Evolutionary conservation across 92 coral and sea anemone species (phyloP).

Genomic region (Chrysogorgia sp.): DNA sequence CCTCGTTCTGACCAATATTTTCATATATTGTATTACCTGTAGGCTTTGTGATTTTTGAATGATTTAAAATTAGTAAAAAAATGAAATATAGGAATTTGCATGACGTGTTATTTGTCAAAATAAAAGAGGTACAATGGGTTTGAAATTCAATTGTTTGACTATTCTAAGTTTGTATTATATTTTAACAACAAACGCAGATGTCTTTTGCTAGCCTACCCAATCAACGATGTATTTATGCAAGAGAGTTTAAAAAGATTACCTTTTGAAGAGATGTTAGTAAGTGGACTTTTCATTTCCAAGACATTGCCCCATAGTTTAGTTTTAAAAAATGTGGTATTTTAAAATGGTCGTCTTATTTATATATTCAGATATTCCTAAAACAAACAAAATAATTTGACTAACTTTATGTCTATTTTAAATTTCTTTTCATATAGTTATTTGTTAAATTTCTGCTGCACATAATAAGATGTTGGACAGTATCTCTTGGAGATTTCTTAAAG

Average conservation of each 20-base stretch:
- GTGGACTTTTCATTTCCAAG: too few relatives aligned
- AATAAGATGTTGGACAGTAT: slow-evolving; percentile 22
- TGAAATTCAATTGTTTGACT: too few relatives aligned
- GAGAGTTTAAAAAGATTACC: slow-evolving; percentile 67
- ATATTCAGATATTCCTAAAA: background rate
- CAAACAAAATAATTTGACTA: background rate
- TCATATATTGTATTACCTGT: too few relatives aligned
- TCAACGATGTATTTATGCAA: slow-evolving; percentile 87
- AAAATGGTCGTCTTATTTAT: too few relatives aligned
- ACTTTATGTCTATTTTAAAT: background rate
- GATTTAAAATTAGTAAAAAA: too few relatives aligned
- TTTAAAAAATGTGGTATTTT: too few relatives aligned
- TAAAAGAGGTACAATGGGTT: background rate
- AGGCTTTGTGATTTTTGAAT: too few relatives aligned
- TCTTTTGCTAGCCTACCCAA: slow-evolving; percentile 75
- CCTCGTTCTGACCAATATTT: too few relatives aligned
- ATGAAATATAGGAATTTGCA: too few relatives aligned
- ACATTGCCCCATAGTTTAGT: too few relatives aligned
- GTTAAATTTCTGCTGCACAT: slow-evolving; percentile 64
- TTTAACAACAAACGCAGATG: slow-evolving; percentile 50
- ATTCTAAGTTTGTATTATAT: background rate
- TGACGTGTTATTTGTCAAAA: too few relatives aligned
- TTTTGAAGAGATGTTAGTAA: slow-evolving; percentile 66
- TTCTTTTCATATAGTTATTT: slow-evolving; percentile 48
- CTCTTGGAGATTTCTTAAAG: background rate